A percentile compares a stretch with the other conserved stretches of the same genome.
These are phyloP conservation scores for Fukomys damarensis DNA, from an alignment of 2,113 vertebrate species.

Conservation along the genomic window DNA sequence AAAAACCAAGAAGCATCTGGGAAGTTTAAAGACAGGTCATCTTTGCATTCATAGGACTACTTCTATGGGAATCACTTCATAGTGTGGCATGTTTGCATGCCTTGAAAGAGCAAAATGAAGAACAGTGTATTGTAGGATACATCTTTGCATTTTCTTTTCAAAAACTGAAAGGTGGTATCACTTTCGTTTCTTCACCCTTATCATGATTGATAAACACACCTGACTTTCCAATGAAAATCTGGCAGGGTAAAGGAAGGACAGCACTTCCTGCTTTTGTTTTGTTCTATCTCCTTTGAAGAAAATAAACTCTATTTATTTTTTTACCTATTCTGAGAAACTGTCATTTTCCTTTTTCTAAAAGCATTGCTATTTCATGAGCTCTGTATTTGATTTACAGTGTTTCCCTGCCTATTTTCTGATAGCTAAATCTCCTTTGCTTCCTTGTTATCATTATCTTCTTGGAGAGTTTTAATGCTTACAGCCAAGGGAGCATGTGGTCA, in stretches of 20 bases:
- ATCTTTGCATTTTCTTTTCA: slow-evolving; percentile 67
- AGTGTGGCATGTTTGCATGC: background rate
- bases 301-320: slow-evolving; percentile 74
- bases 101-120: background rate
- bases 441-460: slow-evolving; percentile 64
- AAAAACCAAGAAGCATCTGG: background rate
- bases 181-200: slow-evolving; percentile 74
- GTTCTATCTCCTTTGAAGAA: slow-evolving; percentile 79
- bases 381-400: slow-evolving; percentile 46
- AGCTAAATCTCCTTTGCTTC: slow-evolving; percentile 63
- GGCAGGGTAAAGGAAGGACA: slow-evolving; percentile 85
- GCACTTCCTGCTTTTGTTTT: slow-evolving; percentile 87
- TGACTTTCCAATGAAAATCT: slow-evolving; percentile 82
- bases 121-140: slow-evolving; percentile 54
- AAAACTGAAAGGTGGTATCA: slow-evolving; percentile 63
- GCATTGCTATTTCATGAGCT: background rate
- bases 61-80: slow-evolving; percentile 23
- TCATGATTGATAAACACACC: slow-evolving; percentile 83
- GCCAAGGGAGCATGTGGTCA: slow-evolving; percentile 32
- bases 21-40: slow-evolving; percentile 40
- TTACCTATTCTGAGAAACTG: slow-evolving; percentile 63
- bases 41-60: background rate
- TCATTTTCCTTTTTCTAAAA: slow-evolving; percentile 57
- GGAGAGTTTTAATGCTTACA: slow-evolving; percentile 7
- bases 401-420: slow-evolving; percentile 49